These are phyloP conservation scores for Drosophila lacicola DNA, from an alignment of 2,888 invertebrate genomes.

Conservation along the genomic window DNA sequence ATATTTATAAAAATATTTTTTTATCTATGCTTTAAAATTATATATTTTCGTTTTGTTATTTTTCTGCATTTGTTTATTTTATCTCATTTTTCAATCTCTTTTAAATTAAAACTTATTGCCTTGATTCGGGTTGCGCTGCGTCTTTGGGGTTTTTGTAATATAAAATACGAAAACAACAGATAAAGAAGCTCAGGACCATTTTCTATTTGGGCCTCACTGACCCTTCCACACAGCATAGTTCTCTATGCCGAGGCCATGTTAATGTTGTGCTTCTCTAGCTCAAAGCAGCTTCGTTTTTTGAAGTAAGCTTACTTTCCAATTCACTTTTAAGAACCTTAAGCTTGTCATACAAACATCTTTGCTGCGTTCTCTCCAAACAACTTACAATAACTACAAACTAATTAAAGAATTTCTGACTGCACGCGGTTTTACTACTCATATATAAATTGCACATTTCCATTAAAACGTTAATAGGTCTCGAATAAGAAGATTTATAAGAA, in stretches of 20 bases:
- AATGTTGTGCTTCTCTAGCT: slow-evolving; percentile 56
- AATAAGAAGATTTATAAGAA: slow-evolving; percentile 30
- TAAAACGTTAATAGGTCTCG: slow-evolving; percentile 67
- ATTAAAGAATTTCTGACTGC: slow-evolving; percentile 69
- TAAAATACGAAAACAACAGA: slow-evolving; percentile 28
- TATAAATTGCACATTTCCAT: slow-evolving; percentile 73
- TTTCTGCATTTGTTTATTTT: slow-evolving; percentile 49
- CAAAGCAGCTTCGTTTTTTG: slow-evolving; percentile 65
- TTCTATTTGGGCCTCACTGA: slow-evolving; percentile 45
- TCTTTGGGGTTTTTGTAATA: slow-evolving; percentile 62
- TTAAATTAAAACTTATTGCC: slow-evolving; percentile 43
- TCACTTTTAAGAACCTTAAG: slow-evolving; percentile 69
- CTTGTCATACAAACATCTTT: slow-evolving; percentile 72
- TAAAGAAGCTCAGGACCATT: slow-evolving; percentile 49
- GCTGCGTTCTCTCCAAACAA: slow-evolving; percentile 68
- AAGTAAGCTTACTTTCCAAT: slow-evolving; percentile 68
- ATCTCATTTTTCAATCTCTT: slow-evolving; percentile 42
- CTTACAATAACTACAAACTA: slow-evolving; percentile 56
- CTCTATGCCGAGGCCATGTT: slow-evolving; percentile 49
- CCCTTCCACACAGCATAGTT: slow-evolving; percentile 33
- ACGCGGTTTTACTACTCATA: slow-evolving; percentile 72
- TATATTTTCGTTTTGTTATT: slow-evolving; percentile 50
- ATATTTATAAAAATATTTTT: slow-evolving; percentile 68
- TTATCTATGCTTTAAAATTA: slow-evolving; percentile 63
- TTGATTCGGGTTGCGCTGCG: slow-evolving; percentile 71